Base-by-base conservation (phyloP, 2,113 vertebrate genomes). In the Indicator maculatus region DNA sequence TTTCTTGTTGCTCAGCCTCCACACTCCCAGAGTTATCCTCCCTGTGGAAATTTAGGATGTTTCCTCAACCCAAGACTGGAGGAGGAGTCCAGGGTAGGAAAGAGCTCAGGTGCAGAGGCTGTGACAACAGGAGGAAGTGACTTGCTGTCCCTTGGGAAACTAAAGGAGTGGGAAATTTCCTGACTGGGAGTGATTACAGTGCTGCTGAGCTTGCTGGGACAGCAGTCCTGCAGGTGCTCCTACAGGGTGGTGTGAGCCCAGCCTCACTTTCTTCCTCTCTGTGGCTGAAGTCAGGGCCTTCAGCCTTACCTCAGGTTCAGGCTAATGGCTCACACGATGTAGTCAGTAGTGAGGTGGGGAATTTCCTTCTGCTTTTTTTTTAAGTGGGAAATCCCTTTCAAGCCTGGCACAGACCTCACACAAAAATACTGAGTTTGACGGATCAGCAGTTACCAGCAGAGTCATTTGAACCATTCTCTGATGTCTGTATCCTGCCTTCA, bases 101-200 rank as follows among this genome's bases (percentile, higher is more conserved):
- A 28, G 23, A 21, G 21, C 36, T 81, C 38, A n/a, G 33, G 27
- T 75, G 20, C 16, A 20, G 24, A 33, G 53, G 6, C 58, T 79
- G 23, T 66, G 53, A 50, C 53, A 83, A 38, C 64, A 72, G 38
- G 31, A 70, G 26, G 17, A 36, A 36, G 28, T 66, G 56, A 65
- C 20, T 56, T 58, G 19, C 47, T 78, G 41, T 58, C 47, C 26
- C 23, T 0, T 31, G 64, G 30, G 8, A 8, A 4, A 9, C 28
- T 86, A 39, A 5, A 41, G 14, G 38, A 83, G 12, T 73, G 23
- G 60, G 39, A 74, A 73, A 58, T 53, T 11, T 47, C 33, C 59
- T 66, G 18, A 26, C 28, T 14, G 55, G 26, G 24, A 45, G 5
- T 1, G 0, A 63, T 8, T 86, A 1, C 2, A 6, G 19, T 4